These are phyloP conservation scores for Eonycteris spelaea DNA, from an alignment of 2,113 vertebrate species.

Conservation along the genomic window DNA sequence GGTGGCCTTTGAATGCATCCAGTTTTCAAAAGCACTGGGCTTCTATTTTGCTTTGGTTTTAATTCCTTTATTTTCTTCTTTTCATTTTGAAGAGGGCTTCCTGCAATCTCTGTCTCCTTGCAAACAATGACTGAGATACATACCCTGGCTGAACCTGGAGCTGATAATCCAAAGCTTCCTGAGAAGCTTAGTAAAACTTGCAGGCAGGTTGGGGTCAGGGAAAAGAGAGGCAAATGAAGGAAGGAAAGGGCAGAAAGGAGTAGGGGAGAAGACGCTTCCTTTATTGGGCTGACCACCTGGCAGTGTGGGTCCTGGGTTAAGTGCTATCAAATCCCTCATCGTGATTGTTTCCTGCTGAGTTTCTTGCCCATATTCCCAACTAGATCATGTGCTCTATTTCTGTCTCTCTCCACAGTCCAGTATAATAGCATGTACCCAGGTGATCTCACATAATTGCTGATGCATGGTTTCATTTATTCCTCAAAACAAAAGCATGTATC, in stretches of 20 bases:
- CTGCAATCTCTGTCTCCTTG: background rate
- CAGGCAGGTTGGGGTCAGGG: background rate
- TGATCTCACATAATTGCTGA: background rate
- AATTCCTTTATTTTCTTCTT: background rate
- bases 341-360: background rate
- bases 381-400: background rate
- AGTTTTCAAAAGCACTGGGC: background rate
- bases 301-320: accelerated
- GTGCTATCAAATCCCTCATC: background rate
- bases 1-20: background rate
- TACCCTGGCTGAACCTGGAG: background rate
- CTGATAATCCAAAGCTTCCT: background rate
- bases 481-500: background rate
- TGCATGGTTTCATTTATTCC: background rate
- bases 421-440: background rate
- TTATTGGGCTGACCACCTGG: background rate
- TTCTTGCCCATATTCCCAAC: background rate
- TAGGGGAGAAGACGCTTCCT: background rate
- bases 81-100: conserved; percentile 1
- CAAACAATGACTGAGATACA: background rate
- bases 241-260: background rate
- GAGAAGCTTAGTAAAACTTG: background rate
- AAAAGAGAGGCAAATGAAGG: background rate
- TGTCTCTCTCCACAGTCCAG: background rate
- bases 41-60: conserved; percentile 23